These are phyloP conservation scores for Dicycla oo DNA, from an alignment of 2,888 invertebrate species.

Conservation along the genomic window DNA sequence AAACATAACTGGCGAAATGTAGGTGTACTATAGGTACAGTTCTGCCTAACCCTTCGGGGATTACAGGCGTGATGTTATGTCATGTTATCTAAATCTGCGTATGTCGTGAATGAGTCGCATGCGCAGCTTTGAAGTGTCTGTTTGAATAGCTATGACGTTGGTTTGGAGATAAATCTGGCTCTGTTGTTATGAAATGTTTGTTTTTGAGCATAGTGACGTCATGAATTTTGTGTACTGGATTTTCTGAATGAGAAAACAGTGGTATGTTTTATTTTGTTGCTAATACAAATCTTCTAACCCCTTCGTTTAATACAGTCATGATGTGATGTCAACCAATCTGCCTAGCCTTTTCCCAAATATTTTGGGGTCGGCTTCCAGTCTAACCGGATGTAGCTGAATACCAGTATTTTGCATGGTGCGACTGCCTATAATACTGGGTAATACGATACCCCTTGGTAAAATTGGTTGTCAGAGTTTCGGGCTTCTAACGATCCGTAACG, in stretches of 20 bases:
- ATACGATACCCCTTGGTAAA: too few relatives aligned
- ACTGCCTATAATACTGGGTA: too few relatives aligned
- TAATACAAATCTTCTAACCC: too few relatives aligned
- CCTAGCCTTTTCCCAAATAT: too few relatives aligned
- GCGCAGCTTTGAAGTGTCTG: slow-evolving; percentile 2
- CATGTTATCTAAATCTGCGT: background rate
- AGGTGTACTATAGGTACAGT: background rate
- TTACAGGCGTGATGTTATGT: background rate
- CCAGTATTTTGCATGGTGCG: too few relatives aligned
- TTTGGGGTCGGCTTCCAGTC: too few relatives aligned
- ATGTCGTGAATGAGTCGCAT: background rate
- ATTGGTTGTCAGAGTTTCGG: too few relatives aligned
- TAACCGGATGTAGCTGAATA: too few relatives aligned
- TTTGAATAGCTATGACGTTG: slow-evolving; percentile 1
- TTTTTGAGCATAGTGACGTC: background rate
- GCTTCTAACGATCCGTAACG: too few relatives aligned
- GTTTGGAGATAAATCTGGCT: background rate
- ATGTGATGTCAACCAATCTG: background rate
- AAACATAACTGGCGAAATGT: background rate
- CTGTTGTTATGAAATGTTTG: background rate
- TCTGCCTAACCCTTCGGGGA: background rate
- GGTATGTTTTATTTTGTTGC: background rate
- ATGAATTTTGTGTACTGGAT: background rate
- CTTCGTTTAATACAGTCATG: background rate
- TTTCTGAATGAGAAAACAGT: background rate